Evolutionary conservation across 2,888 invertebrate species (phyloP).

Genomic region (Carterocephalus palaemon): DNA sequence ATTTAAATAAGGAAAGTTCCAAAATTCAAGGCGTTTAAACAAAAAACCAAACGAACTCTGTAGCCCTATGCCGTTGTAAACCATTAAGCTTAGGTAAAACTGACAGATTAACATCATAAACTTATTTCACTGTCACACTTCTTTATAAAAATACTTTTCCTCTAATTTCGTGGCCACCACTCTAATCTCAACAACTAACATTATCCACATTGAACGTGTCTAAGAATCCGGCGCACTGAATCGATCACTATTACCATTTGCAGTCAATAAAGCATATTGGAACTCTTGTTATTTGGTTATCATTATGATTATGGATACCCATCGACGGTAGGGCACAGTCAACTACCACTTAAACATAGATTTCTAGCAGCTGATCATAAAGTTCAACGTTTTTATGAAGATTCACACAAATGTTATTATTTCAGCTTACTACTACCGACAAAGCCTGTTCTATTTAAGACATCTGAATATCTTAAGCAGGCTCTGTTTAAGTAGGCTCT

Average conservation of each 20-base stretch:
- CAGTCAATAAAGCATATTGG: slow-evolving; percentile 40
- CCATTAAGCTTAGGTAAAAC: too few relatives aligned
- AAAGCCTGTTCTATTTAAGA: too few relatives aligned
- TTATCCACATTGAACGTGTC: slow-evolving; percentile 69
- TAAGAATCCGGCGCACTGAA: slow-evolving; percentile 67
- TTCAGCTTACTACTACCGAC: too few relatives aligned
- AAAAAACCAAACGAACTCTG: too few relatives aligned
- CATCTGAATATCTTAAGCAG: too few relatives aligned
- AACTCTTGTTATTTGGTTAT: slow-evolving; percentile 9
- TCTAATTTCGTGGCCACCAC: slow-evolving; percentile 44
- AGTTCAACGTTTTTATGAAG: too few relatives aligned
- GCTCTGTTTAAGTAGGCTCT: too few relatives aligned
- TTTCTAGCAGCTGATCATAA: not conserved
- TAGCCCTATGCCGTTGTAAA: too few relatives aligned
- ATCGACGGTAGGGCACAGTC: not conserved
- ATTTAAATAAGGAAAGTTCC: too few relatives aligned
- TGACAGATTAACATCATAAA: too few relatives aligned
- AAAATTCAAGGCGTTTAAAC: too few relatives aligned
- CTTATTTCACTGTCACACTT: not conserved
- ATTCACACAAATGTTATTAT: too few relatives aligned
- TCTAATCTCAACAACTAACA: slow-evolving; percentile 66
- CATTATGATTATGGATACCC: not conserved
- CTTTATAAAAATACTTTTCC: not conserved
- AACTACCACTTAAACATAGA: not conserved
- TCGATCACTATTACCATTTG: slow-evolving; percentile 68